Evolutionary conservation across 2,888 invertebrate species (phyloP), one percentile per base, ranked within the genome.

Genomic region (Caenorhabditis imperialis): DNA sequence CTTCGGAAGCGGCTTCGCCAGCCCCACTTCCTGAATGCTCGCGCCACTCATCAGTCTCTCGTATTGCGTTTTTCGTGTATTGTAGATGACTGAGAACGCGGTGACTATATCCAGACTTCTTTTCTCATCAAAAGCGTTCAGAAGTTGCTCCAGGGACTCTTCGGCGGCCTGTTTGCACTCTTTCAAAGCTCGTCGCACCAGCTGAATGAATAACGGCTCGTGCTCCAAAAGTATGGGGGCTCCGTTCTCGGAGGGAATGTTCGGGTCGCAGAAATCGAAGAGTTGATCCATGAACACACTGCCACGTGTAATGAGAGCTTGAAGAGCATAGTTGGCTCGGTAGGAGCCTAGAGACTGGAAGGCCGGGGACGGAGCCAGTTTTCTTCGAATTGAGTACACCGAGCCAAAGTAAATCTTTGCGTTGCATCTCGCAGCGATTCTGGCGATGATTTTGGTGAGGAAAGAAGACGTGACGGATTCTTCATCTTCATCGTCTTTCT

Each of bases 291-390:
- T 75, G 2, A 84, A 79, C 3, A 77, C 54, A 53, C 72, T 76
- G 38, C 84, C 84, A 30, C 84, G 60, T 10, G 79, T 77, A n/a
- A 82, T 69, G 20, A 83, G 63, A 1, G 79, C 83, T 71, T 83
- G 70, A 6, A 78, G 25, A 20, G 80, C 76, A 45, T 84, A 84
- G 38, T 84, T 72, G 4, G 80, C 81, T 23, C 82, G 65, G 51
- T 78, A 82, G 1, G 80, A 67, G 5, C 77, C 80, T 8, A 81
- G 47, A 4, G 60, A 45, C 0, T 10, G 0, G 22, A 75, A 18
- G 6, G 51, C 35, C 1, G 70, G 70, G 0, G 65, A 51, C 42
- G 54, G 78, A 44, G 55, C 61, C n/a, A 78, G 60, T 20, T 62
- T 61, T 25, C 78, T 55, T 1, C 62, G 67, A 35, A 79, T 70